Evolutionary conservation across 2,888 invertebrate genomes (phyloP).

Genomic region (Biston stratarius): DNA sequence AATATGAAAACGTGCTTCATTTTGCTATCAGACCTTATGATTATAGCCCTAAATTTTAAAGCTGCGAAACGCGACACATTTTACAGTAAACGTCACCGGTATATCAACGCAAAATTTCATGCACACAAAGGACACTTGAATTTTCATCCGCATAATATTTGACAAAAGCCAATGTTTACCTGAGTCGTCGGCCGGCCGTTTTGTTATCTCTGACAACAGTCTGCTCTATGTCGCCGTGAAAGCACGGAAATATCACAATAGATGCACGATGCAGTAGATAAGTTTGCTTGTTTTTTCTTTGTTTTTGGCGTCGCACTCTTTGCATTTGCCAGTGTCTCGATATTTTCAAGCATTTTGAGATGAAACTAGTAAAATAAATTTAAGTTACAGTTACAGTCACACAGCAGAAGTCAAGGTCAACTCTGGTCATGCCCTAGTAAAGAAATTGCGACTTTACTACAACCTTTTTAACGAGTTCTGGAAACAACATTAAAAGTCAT

Average conservation of each 20-base stretch:
- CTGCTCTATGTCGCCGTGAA: conserved; percentile 57
- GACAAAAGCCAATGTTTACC: conserved; percentile 75
- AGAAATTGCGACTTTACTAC: too few species aligned
- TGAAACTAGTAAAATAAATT: too few species aligned
- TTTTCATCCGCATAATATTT: conserved; percentile 78
- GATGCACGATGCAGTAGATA: conserved; percentile 29
- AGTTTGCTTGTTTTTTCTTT: background rate
- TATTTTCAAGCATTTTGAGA: too few species aligned
- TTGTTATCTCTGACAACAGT: conserved; percentile 76
- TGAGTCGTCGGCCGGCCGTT: conserved; percentile 65
- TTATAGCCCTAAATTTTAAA: conserved; percentile 33
- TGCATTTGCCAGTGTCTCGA: too few species aligned
- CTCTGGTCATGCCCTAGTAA: too few species aligned
- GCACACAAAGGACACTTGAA: conserved; percentile 69
- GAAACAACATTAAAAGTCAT: too few species aligned
- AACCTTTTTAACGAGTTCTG: too few species aligned
- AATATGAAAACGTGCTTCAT: background rate
- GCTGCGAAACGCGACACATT: conserved; percentile 40
- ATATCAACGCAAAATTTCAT: conserved; percentile 47
- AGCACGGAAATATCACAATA: conserved; percentile 59
- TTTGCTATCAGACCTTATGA: background rate
- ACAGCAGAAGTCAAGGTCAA: too few species aligned
- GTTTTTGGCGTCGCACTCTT: too few species aligned
- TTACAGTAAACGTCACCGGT: conserved; percentile 30
- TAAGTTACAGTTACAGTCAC: too few species aligned